Evolutionary conservation across 2,888 invertebrate species (phyloP).

Genomic region (Aleiodes testaceus): DNA sequence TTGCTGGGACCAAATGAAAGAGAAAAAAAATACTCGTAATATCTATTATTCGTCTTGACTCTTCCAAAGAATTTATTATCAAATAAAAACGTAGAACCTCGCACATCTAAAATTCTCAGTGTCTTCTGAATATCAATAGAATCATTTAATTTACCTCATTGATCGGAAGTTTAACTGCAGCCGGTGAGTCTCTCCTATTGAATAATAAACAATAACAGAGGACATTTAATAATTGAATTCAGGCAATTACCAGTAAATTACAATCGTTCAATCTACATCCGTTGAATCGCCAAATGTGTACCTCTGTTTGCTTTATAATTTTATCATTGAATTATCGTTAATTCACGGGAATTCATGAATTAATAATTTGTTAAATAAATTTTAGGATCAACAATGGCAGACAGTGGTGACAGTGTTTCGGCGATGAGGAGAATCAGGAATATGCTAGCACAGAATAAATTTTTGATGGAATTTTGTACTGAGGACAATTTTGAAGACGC

Average conservation of each 20-base stretch:
- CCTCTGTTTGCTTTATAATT: neutral
- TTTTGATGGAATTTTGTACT: slow-evolving; percentile 51
- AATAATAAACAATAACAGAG: too few species aligned
- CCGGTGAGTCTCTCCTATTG: slow-evolving; percentile 16
- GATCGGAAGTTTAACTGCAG: neutral
- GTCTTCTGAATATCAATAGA: neutral
- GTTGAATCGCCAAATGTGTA: too few species aligned
- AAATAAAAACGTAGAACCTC: neutral
- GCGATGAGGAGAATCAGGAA: slow-evolving; percentile 48
- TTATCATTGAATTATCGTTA: neutral
- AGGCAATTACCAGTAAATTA: too few species aligned
- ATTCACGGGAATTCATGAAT: slow-evolving; percentile 17
- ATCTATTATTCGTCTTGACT: slow-evolving; percentile 30
- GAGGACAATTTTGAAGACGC: slow-evolving; percentile 55
- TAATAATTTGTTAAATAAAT: too few species aligned
- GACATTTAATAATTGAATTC: too few species aligned
- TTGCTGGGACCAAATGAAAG: slow-evolving; percentile 16
- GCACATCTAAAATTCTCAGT: neutral
- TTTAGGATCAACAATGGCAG: slow-evolving; percentile 34
- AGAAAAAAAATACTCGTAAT: slow-evolving; percentile 8
- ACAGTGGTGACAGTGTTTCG: slow-evolving; percentile 42
- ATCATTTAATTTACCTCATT: neutral
- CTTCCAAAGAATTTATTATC: neutral
- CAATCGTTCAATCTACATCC: too few species aligned
- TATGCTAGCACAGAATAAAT: slow-evolving; percentile 43